Percentiles rank a stretch among this genome's conserved stretches.
These are phyloP conservation scores for Cassiopea xamachana DNA, from an alignment of 30 jellyfish, hydroid and myxozoan species.

Conservation along the genomic window DNA sequence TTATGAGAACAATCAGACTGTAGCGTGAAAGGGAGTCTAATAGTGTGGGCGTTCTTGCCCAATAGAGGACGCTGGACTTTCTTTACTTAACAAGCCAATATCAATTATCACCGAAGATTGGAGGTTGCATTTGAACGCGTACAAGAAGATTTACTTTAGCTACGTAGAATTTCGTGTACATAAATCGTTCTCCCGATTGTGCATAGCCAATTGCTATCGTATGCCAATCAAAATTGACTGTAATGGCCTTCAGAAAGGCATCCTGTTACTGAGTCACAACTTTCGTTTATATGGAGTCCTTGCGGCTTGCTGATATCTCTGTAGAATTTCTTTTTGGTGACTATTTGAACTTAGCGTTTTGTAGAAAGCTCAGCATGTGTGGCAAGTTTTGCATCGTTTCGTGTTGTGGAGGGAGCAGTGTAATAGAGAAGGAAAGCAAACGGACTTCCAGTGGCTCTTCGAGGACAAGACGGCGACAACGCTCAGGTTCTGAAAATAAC, in stretches of 20 bases:
- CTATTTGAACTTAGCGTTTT: slow-evolving; percentile 21
- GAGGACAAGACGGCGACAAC: slow-evolving; percentile 33
- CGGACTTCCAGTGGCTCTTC: slow-evolving; percentile 14
- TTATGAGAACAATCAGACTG: neutral
- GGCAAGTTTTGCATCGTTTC: slow-evolving; percentile 63
- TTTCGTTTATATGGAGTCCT: slow-evolving; percentile 55
- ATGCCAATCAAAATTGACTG: neutral
- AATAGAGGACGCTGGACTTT: slow-evolving; percentile 3
- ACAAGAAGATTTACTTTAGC: neutral
- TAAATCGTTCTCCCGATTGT: no score
- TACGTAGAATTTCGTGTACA: neutral
- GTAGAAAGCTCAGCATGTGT: slow-evolving; percentile 53
- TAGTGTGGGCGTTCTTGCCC: slow-evolving; percentile 76
- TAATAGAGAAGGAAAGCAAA: slow-evolving; percentile 8
- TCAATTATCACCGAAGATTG: neutral
- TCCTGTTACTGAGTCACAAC: slow-evolving; percentile 18
- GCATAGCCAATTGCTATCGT: no score
- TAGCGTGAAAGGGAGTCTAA: slow-evolving; percentile 60
- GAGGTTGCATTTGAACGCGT: neutral
- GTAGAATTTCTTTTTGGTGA: slow-evolving; percentile 44
- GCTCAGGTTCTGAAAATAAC: slow-evolving; percentile 24
- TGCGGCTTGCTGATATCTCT: slow-evolving; percentile 18
- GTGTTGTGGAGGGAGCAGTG: slow-evolving; percentile 70
- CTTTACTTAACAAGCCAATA: neutral
- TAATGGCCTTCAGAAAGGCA: neutral